These are phyloP conservation scores for Palloptera scutellata DNA, from an alignment of 2,888 invertebrate species.

Conservation along the genomic window DNA sequence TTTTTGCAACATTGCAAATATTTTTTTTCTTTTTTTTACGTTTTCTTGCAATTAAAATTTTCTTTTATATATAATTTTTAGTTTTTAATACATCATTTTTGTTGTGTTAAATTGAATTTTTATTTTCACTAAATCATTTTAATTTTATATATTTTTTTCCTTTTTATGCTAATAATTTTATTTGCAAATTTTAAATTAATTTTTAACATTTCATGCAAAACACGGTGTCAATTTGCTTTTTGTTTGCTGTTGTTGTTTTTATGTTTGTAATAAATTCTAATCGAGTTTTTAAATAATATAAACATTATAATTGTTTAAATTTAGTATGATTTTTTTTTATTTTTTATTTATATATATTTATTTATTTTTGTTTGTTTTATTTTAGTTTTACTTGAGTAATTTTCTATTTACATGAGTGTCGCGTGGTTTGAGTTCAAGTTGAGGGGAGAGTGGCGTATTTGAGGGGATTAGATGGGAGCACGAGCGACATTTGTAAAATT, in stretches of 20 bases:
- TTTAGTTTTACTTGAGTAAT: background rate
- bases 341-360: background rate
- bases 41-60: conserved; percentile 33
- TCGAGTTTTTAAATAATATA: too few species aligned
- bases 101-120: conserved; percentile 24
- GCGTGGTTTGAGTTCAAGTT: background rate
- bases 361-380: background rate
- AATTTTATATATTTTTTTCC: conserved; percentile 15
- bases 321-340: background rate
- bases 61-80: conserved; percentile 19
- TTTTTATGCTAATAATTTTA: conserved; percentile 12
- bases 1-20: conserved; percentile 23
- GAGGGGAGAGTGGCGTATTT: too few species aligned
- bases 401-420: conserved; percentile 4
- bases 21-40: conserved; percentile 26
- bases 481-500: too few species aligned
- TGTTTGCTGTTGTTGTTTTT: conserved; percentile 3
- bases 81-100: conserved; percentile 31
- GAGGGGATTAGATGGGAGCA: too few species aligned
- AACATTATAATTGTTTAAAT: background rate
- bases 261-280: background rate
- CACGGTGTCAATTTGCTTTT: conserved; percentile 10
- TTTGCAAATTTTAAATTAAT: background rate
- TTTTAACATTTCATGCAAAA: background rate
- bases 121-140: conserved; percentile 20